Evolutionary conservation across 1,140 invertebrate genomes (phyloP), one percentile per base, ranked within the genome.

Genomic region (Dendrolimus kikuchii): DNA sequence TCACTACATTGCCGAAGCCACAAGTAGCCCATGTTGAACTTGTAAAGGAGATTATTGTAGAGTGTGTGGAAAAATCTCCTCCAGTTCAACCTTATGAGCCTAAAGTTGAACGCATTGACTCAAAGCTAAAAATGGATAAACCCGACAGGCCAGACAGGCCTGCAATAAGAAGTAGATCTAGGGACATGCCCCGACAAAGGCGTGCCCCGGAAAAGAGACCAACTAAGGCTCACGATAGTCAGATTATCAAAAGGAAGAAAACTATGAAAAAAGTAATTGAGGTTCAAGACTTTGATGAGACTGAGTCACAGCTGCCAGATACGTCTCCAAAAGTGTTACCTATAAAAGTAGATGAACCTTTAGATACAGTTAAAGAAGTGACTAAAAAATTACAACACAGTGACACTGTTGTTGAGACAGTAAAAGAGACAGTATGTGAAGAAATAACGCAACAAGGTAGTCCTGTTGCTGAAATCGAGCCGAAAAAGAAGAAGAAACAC

Each of bases 401-500:
- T 60, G 46, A 63, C 39, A 65, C 69, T 49, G 64, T 71, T 42
- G 73, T 73, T n/a, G 70, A 70, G 57, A 68, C 64, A 53, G 56
- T 67, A 55, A 66, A 58, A 36, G 61, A 74, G 59, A 60, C 44
- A 10, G 50, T 53, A 37, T 38, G 42, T 38, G 58, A 57, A 38
- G 47, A 61, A 8, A 45, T 38, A 38, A 7, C 43, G n/a, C 36
- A 40, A 38, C 42, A 37, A 7, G 60, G 53, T 51, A 49, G 59
- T 45, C 4, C 40, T 39, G 39, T 58, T 5, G 59, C 66, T 51
- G 72, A 71, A 44, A 37, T 51, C 42, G 71, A 78, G 52, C 62
- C 65, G 39, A 84, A 80, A 57, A 85, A 77, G 64, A 87, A 86
- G 73, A 88, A 82, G 66, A 87, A 83, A 71, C 74, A 74, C 46